phyloP scores from a whole-genome alignment of 2,888 invertebrate species.

The Oligia strigilis region DNA sequence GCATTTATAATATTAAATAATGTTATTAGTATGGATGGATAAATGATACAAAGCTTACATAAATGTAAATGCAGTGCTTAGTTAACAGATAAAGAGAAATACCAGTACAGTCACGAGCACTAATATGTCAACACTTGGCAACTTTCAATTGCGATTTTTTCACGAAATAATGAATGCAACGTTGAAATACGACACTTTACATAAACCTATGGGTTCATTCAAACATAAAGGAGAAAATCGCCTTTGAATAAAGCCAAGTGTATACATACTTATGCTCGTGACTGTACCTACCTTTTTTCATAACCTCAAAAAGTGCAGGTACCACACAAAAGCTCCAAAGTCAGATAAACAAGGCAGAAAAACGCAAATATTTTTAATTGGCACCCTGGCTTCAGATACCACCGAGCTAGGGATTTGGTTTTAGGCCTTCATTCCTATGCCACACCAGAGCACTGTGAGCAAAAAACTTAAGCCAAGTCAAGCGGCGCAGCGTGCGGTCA shows the following conservation, averaged over 20 bases:
- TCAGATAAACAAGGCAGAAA: neutral
- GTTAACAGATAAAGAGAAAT: neutral
- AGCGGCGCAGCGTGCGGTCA: neutral
- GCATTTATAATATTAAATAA: too few species aligned
- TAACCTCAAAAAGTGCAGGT: neutral
- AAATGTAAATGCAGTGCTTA: neutral
- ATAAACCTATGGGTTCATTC: too few species aligned
- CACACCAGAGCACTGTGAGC: conserved; percentile 20
- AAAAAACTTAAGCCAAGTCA: conserved; percentile 34
- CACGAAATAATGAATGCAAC: too few species aligned
- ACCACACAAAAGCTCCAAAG: neutral
- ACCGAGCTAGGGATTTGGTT: neutral
- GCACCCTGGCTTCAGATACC: neutral
- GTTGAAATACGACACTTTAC: too few species aligned
- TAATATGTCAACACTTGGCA: too few species aligned
- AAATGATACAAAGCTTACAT: too few species aligned
- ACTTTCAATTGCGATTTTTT: too few species aligned
- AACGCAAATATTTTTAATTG: conserved; percentile 17
- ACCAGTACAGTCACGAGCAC: too few species aligned
- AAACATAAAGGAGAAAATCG: too few species aligned
- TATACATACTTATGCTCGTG: too few species aligned
- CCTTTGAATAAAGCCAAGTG: too few species aligned
- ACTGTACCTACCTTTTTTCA: neutral
- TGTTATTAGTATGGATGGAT: too few species aligned
- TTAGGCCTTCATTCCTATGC: neutral